phyloP scores from a whole-genome alignment of 1,140 invertebrate species.

The Brachionus rubens region DNA sequence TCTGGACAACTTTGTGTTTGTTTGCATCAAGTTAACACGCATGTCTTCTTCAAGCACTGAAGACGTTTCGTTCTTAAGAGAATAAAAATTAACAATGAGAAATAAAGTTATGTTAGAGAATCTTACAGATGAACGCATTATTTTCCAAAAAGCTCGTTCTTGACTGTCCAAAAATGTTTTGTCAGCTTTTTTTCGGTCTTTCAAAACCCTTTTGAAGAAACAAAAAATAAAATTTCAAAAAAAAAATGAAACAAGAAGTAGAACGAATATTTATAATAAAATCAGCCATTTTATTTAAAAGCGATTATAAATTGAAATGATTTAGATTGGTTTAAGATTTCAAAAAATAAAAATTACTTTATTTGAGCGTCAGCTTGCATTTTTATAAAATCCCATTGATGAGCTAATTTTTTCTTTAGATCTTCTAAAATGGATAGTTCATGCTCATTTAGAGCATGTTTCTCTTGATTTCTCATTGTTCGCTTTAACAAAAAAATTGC shows the following conservation, averaged over 20 bases:
- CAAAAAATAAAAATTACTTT: not conserved
- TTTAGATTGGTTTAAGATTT: too few species aligned
- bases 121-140: conserved; percentile 34
- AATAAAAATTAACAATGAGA: not conserved
- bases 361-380: conserved; percentile 43
- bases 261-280: too few species aligned
- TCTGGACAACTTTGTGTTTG: not conserved
- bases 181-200: conserved; percentile 45
- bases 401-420: conserved; percentile 27
- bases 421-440: conserved; percentile 35
- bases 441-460: conserved; percentile 21
- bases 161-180: conserved; percentile 44
- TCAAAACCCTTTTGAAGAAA: not conserved
- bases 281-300: too few species aligned
- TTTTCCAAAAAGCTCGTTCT: conserved; percentile 45
- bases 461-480: conserved; percentile 42
- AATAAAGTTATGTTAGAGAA: not conserved
- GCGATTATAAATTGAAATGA: too few species aligned
- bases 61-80: not conserved
- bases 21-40: not conserved
- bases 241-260: not conserved
- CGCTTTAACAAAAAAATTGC: conserved; percentile 45
- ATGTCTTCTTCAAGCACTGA: conserved; percentile 44
- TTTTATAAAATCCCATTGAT: conserved; percentile 47
- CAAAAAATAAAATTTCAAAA: not conserved